Conservation (phyloP, 2,888 invertebrate species). For the Trisateles emortualis region DNA sequence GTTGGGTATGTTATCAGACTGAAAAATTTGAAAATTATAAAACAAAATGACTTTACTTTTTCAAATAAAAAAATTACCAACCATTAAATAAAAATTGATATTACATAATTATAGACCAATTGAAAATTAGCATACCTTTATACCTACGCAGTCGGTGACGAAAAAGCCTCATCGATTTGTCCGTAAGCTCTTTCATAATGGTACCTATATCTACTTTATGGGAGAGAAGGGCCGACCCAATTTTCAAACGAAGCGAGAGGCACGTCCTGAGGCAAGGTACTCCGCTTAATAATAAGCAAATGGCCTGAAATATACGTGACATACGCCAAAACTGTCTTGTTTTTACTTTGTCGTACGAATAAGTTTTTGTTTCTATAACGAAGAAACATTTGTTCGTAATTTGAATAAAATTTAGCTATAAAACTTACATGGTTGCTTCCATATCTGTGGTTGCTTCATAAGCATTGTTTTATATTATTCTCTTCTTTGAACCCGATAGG, state of each 20-base stretch:
- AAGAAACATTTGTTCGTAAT: background rate
- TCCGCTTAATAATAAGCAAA: conserved; percentile 64
- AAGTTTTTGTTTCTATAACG: conserved; percentile 6
- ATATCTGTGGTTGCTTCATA: too few species aligned
- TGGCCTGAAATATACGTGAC: conserved; percentile 55
- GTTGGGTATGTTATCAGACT: too few species aligned
- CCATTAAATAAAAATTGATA: background rate
- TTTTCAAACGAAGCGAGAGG: conserved; percentile 68
- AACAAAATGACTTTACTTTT: background rate
- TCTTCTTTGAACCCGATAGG: too few species aligned
- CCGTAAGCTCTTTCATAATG: conserved; percentile 62
- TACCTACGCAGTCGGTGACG: conserved; percentile 18
- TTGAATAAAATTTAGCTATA: background rate
- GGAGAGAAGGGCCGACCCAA: conserved; percentile 69
- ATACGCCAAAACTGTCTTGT: conserved; percentile 26
- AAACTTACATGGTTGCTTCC: too few species aligned
- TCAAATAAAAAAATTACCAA: background rate
- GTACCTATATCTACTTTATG: conserved; percentile 52
- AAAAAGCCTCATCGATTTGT: conserved; percentile 61
- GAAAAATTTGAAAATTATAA: too few species aligned
- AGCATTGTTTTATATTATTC: too few species aligned
- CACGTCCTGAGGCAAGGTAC: conserved; percentile 70
- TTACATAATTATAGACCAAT: conserved; percentile 12
- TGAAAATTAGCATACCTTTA: conserved; percentile 23
- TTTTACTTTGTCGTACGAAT: conserved; percentile 24